Evolutionary conservation across 2,113 vertebrate genomes (phyloP), one percentile per base, ranked within the genome.

Genomic region (Odocoileus hemionus): DNA sequence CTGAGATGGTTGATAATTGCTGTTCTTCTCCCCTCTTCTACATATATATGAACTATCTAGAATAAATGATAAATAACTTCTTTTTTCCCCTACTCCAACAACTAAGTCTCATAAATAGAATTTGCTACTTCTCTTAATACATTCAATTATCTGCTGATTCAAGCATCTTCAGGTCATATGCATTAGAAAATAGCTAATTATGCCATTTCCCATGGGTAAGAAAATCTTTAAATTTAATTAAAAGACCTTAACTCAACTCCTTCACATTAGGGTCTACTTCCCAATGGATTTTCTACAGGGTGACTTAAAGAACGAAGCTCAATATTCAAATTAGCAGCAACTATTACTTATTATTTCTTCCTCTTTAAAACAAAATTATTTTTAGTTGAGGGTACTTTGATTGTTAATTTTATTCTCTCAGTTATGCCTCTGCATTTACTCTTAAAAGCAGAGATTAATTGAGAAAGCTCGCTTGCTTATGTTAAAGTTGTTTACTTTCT

Each of bases 221-320:
- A 98, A 99, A 98, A 98, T 99, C 97, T 98, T 99, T 98, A 99
- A 96, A 99, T 98, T 99, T 99, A 99, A 99, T 98, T 99, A 98
- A 98, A 98, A 97, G 98, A 98, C 95, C 96, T 99, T 98, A 98
- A 98, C 97, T 98, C 92, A 94, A 98, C 96, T 98, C 80, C 78
- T 98, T 98, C 97, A 92, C 92, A 97, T 97, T 98, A 98, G 88
- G 94, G 90, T 98, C 97, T 97, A 94, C 94, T 97, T 98, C 98
- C 98, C 97, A 96, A 3, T 79, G 95, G 95, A 98, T 98, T 97
- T 98, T 98, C 76, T 91, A 89, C 54, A 82, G 54, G 86, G 79
- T 92, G 93, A 98, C 95, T 97, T 94, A 96, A 96, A 98, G 64
- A 14, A 64, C 89, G 14, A 97, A 95, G 58, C 52, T 97, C 84